Percentiles rank a stretch among this genome's conserved stretches.
These are phyloP conservation scores for Monochamus saltuarius DNA, from an alignment of 1,140 invertebrate genomes.

Conservation along the genomic window DNA sequence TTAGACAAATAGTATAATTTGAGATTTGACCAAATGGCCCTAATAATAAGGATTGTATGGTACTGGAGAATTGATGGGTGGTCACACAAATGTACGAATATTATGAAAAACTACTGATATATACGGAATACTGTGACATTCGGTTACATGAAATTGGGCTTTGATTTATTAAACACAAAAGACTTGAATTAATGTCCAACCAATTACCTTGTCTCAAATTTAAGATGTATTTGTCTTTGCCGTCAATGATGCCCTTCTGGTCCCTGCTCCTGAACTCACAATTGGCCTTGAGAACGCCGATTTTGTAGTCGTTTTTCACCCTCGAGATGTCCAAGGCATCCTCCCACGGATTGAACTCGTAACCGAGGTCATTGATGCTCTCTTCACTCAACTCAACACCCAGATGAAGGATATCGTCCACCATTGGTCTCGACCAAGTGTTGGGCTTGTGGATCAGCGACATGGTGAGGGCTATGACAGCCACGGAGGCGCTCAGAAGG, in stretches of 20 bases:
- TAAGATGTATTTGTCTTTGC: slow-evolving; percentile 48
- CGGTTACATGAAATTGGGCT: too few species aligned
- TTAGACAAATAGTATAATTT: too few species aligned
- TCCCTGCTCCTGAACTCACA: slow-evolving; percentile 52
- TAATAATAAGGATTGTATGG: too few species aligned
- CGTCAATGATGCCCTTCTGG: slow-evolving; percentile 52
- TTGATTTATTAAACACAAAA: too few species aligned
- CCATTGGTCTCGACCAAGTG: slow-evolving; percentile 55
- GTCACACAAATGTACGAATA: too few species aligned
- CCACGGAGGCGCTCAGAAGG: slow-evolving; percentile 51
- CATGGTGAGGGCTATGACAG: slow-evolving; percentile 54
- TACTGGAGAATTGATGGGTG: too few species aligned
- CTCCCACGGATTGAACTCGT: slow-evolving; percentile 56
- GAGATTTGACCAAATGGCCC: too few species aligned
- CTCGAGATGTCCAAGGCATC: slow-evolving; percentile 51
- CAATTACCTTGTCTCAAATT: slow-evolving; percentile 42
- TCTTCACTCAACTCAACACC: slow-evolving; percentile 42
- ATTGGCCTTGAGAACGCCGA: slow-evolving; percentile 51
- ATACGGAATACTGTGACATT: too few species aligned
- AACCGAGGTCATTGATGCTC: slow-evolving; percentile 49
- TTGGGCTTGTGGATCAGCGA: slow-evolving; percentile 52
- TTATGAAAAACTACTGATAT: too few species aligned
- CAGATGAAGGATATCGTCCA: slow-evolving; percentile 51
- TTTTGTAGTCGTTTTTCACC: slow-evolving; percentile 48
- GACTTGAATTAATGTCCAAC: background rate